Evolutionary conservation across 1,140 invertebrate genomes (phyloP), one percentile per base, ranked within the genome.

Genomic region (Acromyrmex charruanus): DNA sequence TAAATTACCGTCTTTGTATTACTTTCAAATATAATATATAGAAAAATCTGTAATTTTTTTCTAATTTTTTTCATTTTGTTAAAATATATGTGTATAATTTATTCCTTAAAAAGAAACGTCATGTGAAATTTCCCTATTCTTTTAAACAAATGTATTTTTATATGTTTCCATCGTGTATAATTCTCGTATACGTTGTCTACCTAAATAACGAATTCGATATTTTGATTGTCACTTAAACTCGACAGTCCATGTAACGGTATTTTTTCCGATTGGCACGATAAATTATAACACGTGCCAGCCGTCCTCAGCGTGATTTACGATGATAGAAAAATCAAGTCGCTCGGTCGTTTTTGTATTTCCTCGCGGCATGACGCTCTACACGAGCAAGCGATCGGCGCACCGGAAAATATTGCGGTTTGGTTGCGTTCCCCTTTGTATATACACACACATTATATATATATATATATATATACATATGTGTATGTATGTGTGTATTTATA

Each of bases 311-410:
- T 84, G 80, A 84, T 84, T 84, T 84, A 84, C 80, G 80, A 84
- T 84, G 80, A 84, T 84, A 84, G 80, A 84, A 84, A 84, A 84
- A 84, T 84, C 80, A 84, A 84, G 69, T 84, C 55, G 80, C n/a
- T 14, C 39, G 28, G 55, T 74, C 69, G 80, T 61, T 84, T 84
- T 84, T 84, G 80, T 84, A 75, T 75, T 84, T 84, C 28, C 80
- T 84, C 80, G 80, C 69, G 55, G 80, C 80, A 28, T 84, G 80
- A 84, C 80, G 69, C 69, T 61, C 55, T 39, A 21, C n/a, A 35
- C 77, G 77, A 53, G 66, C 65, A 55, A 44, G 21, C 79, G 66
- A 74, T 71, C 51, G 65, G 51, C 53, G 35, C 51, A 21, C 35
- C 66, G 69, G 69, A 69, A 84, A 84, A 84, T 84, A 84, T 84